phyloP scores from a whole-genome alignment of 2,888 invertebrate genomes.

The Priocnemis perturbator region DNA sequence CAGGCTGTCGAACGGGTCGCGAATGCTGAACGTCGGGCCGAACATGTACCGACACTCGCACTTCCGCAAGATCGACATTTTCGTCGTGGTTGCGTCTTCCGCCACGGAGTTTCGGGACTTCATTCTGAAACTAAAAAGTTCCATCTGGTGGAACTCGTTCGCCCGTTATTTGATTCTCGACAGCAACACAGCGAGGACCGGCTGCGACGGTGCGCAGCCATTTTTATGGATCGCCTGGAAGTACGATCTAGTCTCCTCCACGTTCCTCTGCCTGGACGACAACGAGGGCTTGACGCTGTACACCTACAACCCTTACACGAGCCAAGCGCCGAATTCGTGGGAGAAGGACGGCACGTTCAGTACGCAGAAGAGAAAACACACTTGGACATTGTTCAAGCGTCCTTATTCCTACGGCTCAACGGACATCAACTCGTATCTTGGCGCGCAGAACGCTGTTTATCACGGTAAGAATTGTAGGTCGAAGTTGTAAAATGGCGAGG shows the following conservation, averaged over 20 bases:
- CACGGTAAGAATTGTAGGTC: no score
- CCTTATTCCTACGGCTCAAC: no score
- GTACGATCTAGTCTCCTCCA: slow-evolving; percentile 35
- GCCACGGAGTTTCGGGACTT: slow-evolving; percentile 8
- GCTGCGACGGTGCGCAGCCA: slow-evolving; percentile 31
- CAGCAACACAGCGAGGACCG: neutral
- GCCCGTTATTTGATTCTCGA: slow-evolving; percentile 36
- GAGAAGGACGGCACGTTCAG: neutral
- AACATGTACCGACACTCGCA: neutral
- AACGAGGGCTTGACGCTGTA: slow-evolving; percentile 30
- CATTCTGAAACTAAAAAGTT: slow-evolving; percentile 26
- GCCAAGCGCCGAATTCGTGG: slow-evolving; percentile 38
- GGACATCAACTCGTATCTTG: no score
- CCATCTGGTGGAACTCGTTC: slow-evolving; percentile 47
- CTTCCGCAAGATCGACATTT: neutral
- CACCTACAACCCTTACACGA: slow-evolving; percentile 47
- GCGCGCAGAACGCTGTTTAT: no score
- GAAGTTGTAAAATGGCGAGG: no score
- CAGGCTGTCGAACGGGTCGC: neutral
- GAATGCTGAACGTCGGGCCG: neutral
- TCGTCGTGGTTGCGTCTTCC: neutral
- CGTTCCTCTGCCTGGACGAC: slow-evolving; percentile 37
- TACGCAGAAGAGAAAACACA: neutral
- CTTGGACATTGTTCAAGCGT: slow-evolving; percentile 19
- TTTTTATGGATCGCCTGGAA: slow-evolving; percentile 40